Percentiles rank a stretch among this genome's conserved stretches.
These are phyloP conservation scores for Callospermophilus lateralis DNA, from an alignment of 2,113 vertebrate genomes.

Conservation along the genomic window DNA sequence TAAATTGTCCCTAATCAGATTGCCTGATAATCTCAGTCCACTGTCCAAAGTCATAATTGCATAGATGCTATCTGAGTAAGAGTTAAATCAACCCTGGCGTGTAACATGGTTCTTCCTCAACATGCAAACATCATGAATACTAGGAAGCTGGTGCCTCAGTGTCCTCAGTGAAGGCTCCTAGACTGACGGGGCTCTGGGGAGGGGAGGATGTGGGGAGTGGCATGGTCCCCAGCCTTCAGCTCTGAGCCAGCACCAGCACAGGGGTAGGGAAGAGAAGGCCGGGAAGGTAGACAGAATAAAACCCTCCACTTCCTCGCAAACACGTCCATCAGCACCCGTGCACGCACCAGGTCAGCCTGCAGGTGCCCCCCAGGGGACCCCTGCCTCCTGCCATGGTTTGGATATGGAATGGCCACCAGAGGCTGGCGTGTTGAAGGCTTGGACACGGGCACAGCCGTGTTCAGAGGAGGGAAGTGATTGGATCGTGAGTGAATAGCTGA, in stretches of 20 bases:
- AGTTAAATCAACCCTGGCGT: not conserved
- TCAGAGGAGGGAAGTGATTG: no score
- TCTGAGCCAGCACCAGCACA: fast-evolving
- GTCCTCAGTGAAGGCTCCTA: no score
- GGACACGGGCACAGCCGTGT: no score
- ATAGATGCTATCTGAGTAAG: not conserved
- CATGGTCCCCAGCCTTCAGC: no score
- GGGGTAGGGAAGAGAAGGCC: not conserved
- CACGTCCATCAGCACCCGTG: fast-evolving
- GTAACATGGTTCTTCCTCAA: not conserved
- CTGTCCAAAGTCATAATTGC: not conserved
- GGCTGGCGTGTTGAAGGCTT: no score
- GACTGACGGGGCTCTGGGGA: no score
- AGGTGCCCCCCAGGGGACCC: not conserved
- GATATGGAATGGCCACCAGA: no score
- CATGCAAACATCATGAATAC: not conserved
- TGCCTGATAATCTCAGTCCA: not conserved
- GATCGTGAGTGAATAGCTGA: no score
- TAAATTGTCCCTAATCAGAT: not conserved
- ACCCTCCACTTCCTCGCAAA: fast-evolving
- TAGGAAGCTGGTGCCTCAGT: not conserved
- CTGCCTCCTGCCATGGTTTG: no score
- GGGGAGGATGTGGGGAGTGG: no score
- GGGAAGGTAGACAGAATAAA: fast-evolving
- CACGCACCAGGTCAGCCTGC: fast-evolving